Base-by-base conservation (phyloP, 2,888 invertebrate species). In the Sphecodes monilicornis region DNA sequence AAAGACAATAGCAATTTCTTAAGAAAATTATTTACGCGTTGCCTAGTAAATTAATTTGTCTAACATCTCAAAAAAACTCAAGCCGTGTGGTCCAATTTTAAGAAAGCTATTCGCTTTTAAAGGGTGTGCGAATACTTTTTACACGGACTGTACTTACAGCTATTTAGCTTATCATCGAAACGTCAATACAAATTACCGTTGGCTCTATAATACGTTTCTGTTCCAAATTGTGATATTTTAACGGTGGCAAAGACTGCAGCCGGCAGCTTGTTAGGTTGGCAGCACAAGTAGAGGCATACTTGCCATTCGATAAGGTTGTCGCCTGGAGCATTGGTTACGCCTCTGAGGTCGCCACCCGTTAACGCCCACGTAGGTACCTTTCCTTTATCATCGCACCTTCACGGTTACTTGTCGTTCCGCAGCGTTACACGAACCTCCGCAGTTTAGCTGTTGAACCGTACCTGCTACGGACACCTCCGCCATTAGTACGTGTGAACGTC, bases 271-370 rank as follows among this genome's bases (percentile, higher is more conserved):
- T 86, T 79, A 82, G 74, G 76, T 77, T 79, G 82, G 85, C 76
- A 85, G 82, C 73, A 73, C 66, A 72, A 85, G 86, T 76, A 76
- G 86, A 85, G 86, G 86, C 85, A 86, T 86, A 85, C 86, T 86
- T 86, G 86, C 85, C 85, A 86, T 86, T 86, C 86, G 85, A 85
- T 80, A 83, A 89, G 83, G 69, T 85, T 86, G 89, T 89, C 85
- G 89, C 89, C 88, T 79, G 86, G 68, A 85, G 89, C 89, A 85
- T 89, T 88, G 80, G 88, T 85, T 89, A 82, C 83, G 80, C 86
- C 88, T 84, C 77, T 80, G 84, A 89, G 86, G 89, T 87, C 86
- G 86, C 86, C 88, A 76, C 83, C 85, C 80, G 86, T 88, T 82
- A 80, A 86, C 89, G 86, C 89, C 89, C 86, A 89, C 89, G 86